A percentile compares a stretch with the other conserved stretches of the same genome.
Evolutionary conservation across 2,113 vertebrate genomes (phyloP).

Genomic region (Spermophilus dauricus): DNA sequence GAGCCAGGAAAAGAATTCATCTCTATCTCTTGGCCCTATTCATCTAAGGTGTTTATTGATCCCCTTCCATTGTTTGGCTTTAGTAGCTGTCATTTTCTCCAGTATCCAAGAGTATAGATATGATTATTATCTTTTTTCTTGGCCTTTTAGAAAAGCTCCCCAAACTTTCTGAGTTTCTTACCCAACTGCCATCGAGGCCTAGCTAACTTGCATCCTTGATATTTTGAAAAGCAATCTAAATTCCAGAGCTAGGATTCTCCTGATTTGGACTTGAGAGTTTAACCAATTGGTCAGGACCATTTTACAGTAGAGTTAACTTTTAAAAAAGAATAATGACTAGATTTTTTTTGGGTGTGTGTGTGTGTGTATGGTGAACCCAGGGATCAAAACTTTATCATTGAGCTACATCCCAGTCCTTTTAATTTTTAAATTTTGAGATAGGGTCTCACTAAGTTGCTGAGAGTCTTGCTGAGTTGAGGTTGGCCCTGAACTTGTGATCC

Average conservation of each 20-base stretch:
- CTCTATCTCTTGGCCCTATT: background rate
- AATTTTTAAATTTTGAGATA: background rate
- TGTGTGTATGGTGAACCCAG: background rate
- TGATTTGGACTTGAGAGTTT: constrained; percentile 11
- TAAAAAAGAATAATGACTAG: constrained; percentile 51
- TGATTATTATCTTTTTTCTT: background rate
- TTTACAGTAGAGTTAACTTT: background rate
- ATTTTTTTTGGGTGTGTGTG: background rate
- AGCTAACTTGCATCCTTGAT: background rate
- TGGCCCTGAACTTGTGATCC: background rate
- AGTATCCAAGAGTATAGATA: background rate
- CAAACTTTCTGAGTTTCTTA: background rate
- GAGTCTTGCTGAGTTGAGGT: background rate
- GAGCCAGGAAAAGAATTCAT: background rate
- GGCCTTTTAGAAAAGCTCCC: background rate
- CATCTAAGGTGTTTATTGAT: background rate
- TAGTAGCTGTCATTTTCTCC: background rate
- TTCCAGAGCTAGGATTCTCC: background rate
- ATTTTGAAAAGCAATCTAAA: constrained; percentile 4
- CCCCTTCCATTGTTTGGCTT: background rate
- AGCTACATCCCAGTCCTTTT: background rate
- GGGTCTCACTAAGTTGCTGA: background rate
- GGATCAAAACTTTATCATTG: background rate
- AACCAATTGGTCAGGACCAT: background rate
- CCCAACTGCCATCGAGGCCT: background rate